Conservation (phyloP, 2,797 vertebrate genomes). For the Nannoperca australis region DNA sequence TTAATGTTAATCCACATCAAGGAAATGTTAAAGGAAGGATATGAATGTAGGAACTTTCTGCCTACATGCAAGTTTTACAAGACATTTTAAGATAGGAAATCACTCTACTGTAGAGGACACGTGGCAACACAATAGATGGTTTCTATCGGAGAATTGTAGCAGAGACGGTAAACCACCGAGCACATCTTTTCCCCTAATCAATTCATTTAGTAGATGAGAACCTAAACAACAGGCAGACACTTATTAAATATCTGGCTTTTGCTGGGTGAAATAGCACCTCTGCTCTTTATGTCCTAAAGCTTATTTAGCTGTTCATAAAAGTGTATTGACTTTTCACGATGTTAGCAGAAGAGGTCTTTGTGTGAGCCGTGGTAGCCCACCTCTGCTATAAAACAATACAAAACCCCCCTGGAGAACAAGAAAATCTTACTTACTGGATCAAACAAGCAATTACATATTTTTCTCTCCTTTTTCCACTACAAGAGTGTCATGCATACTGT, state of each 20-base stretch:
- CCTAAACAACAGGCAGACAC: not conserved
- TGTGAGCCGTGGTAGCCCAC: not conserved
- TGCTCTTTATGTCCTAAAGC: conserved; percentile 4
- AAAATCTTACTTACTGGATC: not conserved
- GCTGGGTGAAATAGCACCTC: not conserved
- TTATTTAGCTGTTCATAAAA: not conserved
- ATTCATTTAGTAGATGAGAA: not conserved
- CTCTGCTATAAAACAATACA: not conserved
- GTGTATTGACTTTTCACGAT: not conserved
- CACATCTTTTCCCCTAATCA: not conserved
- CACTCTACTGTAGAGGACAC: not conserved
- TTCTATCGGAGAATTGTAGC: not conserved
- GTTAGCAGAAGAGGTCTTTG: not conserved
- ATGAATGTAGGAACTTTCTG: not conserved
- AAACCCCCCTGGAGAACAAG: not conserved
- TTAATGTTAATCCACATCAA: not conserved
- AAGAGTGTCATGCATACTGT: not conserved
- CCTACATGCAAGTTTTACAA: not conserved
- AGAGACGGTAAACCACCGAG: not conserved
- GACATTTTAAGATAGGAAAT: not conserved
- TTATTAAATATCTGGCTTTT: not conserved
- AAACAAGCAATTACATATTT: not conserved
- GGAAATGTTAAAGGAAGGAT: not conserved
- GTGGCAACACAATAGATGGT: not conserved
- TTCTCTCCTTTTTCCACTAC: not conserved